Conservation (phyloP, 2,888 invertebrate genomes). For the Pyrrhosoma nymphula region DNA sequence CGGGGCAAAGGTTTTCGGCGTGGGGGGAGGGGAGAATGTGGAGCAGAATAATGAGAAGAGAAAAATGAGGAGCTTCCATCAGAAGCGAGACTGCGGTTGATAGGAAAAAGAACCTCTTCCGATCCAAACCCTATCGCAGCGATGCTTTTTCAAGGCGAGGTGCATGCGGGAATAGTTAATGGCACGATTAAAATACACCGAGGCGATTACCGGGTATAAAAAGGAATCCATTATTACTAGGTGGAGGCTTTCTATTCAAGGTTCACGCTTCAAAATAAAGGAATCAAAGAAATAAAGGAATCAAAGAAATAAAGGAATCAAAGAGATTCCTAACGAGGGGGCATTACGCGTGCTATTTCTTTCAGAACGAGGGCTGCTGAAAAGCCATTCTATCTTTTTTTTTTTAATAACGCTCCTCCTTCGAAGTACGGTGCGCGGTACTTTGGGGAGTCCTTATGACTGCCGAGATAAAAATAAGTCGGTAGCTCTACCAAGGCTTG, state of each 20-base stretch:
- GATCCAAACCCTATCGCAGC: not conserved
- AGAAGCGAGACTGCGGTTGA: slow-evolving; percentile 12
- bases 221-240: not conserved
- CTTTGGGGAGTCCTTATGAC: not conserved
- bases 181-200: not conserved
- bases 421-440: not conserved
- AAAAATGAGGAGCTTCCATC: not conserved
- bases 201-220: slow-evolving; percentile 1
- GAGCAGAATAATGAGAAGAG: not conserved
- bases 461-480: not conserved
- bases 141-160: not conserved
- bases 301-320: not conserved
- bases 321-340: not conserved
- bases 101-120: not conserved
- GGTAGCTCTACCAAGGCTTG: not conserved
- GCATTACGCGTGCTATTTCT: slow-evolving; percentile 22
- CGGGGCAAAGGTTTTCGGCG: not conserved
- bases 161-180: not conserved
- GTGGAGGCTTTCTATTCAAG: not conserved
- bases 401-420: not conserved
- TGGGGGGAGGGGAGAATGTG: not conserved
- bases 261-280: slow-evolving; percentile 9
- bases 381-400: not conserved
- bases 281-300: not conserved
- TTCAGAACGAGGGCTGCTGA: not conserved